Conservation (phyloP, 2,888 invertebrate genomes). For the Dyspetes luteomarginatus region DNA sequence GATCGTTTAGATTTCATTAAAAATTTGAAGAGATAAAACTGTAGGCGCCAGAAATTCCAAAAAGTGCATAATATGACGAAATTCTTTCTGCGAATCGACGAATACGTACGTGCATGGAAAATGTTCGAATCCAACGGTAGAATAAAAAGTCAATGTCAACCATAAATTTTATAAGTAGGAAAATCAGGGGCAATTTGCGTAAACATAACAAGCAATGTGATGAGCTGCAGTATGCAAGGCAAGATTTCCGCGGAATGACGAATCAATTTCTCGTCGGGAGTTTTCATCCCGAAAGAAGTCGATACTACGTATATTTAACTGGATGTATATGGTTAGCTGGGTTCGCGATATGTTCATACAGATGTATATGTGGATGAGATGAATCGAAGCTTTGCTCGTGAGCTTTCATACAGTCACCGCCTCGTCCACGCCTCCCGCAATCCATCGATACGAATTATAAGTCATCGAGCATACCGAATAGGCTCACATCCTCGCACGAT, state of each 20-base stretch:
- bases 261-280: slow-evolving; percentile 77
- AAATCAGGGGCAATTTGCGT: slow-evolving; percentile 32
- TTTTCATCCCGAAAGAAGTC: slow-evolving; percentile 67
- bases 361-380: slow-evolving; percentile 9
- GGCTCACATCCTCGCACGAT: no score
- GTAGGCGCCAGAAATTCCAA: neutral
- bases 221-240: slow-evolving; percentile 15
- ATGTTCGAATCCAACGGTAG: slow-evolving; percentile 33
- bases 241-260: slow-evolving; percentile 73
- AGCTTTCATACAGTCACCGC: slow-evolving; percentile 64
- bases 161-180: slow-evolving; percentile 14
- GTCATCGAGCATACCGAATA: slow-evolving; percentile 64
- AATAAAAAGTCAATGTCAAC: slow-evolving; percentile 23
- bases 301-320: slow-evolving; percentile 27
- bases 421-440: slow-evolving; percentile 72
- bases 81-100: slow-evolving; percentile 4
- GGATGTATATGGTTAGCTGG: neutral
- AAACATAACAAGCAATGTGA: no score
- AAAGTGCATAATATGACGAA: neutral
- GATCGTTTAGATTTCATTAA: neutral
- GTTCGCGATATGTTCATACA: slow-evolving; percentile 6
- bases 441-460: slow-evolving; percentile 72
- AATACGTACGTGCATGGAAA: slow-evolving; percentile 28
- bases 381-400: slow-evolving; percentile 12
- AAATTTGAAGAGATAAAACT: neutral